Percentiles rank a stretch among this genome's conserved stretches.
These are phyloP conservation scores for Parapristionchus giblindavisi DNA, from an alignment of 2,888 invertebrate species.

Conservation along the genomic window DNA sequence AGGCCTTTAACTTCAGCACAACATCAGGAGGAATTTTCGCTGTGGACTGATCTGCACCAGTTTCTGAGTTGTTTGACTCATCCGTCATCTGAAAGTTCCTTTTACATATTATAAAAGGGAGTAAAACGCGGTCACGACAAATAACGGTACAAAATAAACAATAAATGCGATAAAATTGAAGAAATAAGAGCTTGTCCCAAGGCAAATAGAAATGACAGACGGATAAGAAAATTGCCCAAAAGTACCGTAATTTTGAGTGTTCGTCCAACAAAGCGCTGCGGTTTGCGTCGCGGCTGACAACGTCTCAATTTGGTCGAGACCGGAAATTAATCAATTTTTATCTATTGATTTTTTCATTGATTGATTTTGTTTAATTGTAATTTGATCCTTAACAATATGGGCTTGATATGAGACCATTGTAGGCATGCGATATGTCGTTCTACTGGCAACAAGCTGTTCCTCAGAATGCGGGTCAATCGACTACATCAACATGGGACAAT, in stretches of 20 bases:
- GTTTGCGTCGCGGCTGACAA: constrained; percentile 21
- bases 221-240: too few relatives aligned
- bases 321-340: constrained; percentile 8
- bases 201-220: too few relatives aligned
- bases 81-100: constrained; percentile 21
- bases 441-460: constrained; percentile 37
- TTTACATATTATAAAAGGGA: background rate
- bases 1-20: constrained; percentile 25
- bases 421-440: constrained; percentile 35
- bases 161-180: background rate
- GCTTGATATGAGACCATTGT: background rate
- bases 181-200: background rate
- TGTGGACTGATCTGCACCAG: background rate
- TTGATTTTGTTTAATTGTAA: background rate
- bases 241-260: too few relatives aligned
- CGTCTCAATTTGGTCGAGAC: background rate
- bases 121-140: too few relatives aligned
- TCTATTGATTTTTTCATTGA: background rate
- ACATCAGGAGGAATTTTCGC: constrained; percentile 29
- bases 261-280: too few relatives aligned
- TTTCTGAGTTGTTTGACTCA: background rate
- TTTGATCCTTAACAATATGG: background rate
- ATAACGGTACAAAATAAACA: background rate
- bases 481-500: constrained; percentile 44
- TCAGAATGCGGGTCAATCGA: constrained; percentile 28